Base-by-base conservation (phyloP, 2,888 invertebrate genomes). In the Cybosia mesomella region DNA sequence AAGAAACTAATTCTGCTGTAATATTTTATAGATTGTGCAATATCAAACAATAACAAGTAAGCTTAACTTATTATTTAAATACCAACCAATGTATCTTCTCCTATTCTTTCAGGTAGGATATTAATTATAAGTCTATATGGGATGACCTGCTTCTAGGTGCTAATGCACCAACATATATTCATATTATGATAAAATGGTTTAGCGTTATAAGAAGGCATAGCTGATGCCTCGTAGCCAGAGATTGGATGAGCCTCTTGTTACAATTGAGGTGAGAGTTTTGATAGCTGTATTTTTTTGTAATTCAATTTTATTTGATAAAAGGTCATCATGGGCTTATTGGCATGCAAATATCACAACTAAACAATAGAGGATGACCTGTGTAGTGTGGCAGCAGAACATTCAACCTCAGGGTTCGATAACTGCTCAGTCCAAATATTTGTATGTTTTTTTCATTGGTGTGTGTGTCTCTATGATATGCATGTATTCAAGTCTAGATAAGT, bases 151-250 rank as follows among this genome's bases (percentile, higher is more conserved):
- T 86, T 83, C 79, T 91, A 89, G 94, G 94, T 94, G 95, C 94
- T 85, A 71, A 80, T 79, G 94, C 94, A 93, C 95, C 94, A 81
- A 85, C 82, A 85, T 81, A 85, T 81, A 86, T 84, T 85, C 85
- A 86, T 91, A 94, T 91, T 93, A 95, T 94, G 94, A 92, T 95
- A 92, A 92, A 92, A 90, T 87, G 92, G 91, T 93, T 90, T 90
- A 91, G 91, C 89, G 91, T 90, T 83, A 88, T 90, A 83, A 91
- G 92, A 93, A 94, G 93, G 83, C 91, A 89, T 92, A 95, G 95
- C 95, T 95, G 95, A 95, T 95, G 95, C 95, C 95, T 94, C 95
- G 93, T 91, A 92, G 94, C 87, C 92, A 94, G 94, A 95, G 89
- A 89, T 91, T 95, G 92, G 94, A 95, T 90, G 95, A 95, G 87